Conservation (phyloP, 2,113 vertebrate genomes). For the Abramis brama region DNA sequence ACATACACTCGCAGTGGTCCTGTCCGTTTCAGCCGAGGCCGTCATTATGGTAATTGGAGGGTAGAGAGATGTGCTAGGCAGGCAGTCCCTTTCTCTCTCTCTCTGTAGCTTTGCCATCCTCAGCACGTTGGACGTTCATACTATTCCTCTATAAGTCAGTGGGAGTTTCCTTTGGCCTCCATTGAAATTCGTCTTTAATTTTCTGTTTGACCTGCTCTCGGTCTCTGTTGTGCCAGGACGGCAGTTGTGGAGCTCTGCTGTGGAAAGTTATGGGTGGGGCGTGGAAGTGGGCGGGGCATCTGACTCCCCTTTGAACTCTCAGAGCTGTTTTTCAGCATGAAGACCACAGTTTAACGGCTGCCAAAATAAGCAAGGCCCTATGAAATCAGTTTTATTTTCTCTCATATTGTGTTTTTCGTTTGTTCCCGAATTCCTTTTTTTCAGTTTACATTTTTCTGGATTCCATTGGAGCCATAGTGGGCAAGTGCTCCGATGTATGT, state of each 20-base stretch:
- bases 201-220: slow-evolving; percentile 25
- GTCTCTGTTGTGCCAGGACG: neutral
- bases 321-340: neutral
- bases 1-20: slow-evolving; percentile 32
- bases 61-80: slow-evolving; percentile 49
- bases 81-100: slow-evolving; percentile 33
- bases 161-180: slow-evolving; percentile 1
- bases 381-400: neutral
- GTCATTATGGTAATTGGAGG: slow-evolving; percentile 60
- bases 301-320: neutral
- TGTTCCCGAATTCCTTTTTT: neutral
- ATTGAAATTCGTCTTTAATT: slow-evolving; percentile 42
- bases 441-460: neutral
- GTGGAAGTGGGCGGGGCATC: neutral
- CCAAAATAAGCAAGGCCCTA: neutral
- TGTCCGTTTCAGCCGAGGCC: slow-evolving; percentile 26
- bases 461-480: too few relatives aligned
- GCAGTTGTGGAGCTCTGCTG: neutral
- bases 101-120: slow-evolving; percentile 22
- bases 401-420: neutral
- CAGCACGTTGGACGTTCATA: slow-evolving; percentile 29
- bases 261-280: slow-evolving; percentile 11
- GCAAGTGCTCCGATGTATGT: too few relatives aligned
- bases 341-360: neutral
- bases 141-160: neutral